Percentiles rank a stretch among this genome's conserved stretches.
These are phyloP conservation scores for Pemphigus obesinymphae DNA, from an alignment of 1,140 invertebrate species.

Conservation along the genomic window DNA sequence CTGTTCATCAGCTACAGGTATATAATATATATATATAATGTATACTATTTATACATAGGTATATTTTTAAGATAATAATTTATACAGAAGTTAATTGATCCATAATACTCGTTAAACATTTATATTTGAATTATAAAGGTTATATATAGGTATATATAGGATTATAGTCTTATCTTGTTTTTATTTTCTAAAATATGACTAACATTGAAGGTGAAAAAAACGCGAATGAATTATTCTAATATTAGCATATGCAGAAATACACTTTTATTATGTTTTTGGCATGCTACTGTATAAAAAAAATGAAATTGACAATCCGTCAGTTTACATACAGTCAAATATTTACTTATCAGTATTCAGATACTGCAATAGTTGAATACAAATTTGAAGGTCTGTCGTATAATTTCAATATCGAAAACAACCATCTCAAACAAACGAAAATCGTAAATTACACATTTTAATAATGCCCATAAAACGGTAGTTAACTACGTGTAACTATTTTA, in stretches of 20 bases:
- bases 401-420: background rate
- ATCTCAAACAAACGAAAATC: background rate
- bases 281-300: background rate
- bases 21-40: no score
- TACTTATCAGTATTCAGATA: background rate
- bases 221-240: background rate
- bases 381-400: background rate
- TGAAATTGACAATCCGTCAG: constrained; percentile 6
- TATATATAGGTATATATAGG: no score
- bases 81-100: background rate
- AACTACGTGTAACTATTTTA: no score
- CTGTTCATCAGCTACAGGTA: no score
- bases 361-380: background rate
- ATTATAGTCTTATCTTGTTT: background rate
- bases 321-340: constrained; percentile 12
- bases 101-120: background rate
- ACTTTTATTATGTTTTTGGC: constrained; percentile 14
- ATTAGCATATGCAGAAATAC: constrained; percentile 4
- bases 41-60: no score
- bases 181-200: background rate
- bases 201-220: constrained; percentile 27
- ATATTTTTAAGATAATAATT: no score
- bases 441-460: background rate
- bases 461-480: no score
- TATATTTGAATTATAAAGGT: background rate